phyloP scores from a whole-genome alignment of 2,113 vertebrate genomes.

The Hippocampus guttulatus region DNA sequence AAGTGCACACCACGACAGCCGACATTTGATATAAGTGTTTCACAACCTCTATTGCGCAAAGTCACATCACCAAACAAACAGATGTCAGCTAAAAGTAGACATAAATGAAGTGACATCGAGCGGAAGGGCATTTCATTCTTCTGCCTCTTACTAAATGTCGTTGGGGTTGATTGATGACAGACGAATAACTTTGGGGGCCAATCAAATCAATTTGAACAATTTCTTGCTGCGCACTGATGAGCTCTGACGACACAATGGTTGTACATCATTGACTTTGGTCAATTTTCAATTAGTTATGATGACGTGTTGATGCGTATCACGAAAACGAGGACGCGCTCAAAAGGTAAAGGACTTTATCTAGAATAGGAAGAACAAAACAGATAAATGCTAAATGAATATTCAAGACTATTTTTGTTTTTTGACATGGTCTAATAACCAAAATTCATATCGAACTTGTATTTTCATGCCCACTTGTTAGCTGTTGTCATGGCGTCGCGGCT shows the following conservation, averaged over 20 bases:
- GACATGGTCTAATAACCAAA: background rate
- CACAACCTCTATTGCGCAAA: too few relatives aligned
- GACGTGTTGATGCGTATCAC: background rate
- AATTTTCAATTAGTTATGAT: background rate
- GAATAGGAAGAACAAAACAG: conserved; percentile 3
- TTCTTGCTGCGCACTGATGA: background rate
- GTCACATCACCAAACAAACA: too few relatives aligned
- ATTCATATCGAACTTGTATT: background rate
- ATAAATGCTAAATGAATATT: too few relatives aligned
- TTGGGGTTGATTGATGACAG: background rate
- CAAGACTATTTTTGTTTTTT: background rate
- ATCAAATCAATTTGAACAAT: background rate
- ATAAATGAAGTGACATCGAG: too few relatives aligned
- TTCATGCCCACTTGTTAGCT: background rate
- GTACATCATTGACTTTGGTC: background rate
- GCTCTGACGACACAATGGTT: background rate
- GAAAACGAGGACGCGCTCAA: conserved; percentile 14
- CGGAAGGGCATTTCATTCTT: too few relatives aligned
- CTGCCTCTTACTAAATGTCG: background rate
- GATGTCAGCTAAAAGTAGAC: too few relatives aligned
- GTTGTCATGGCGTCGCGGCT: background rate
- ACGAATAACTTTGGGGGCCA: background rate
- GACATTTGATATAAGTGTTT: too few relatives aligned
- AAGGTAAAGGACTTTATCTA: conserved; percentile 23
- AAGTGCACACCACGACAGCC: too few relatives aligned